Base-by-base conservation (phyloP, 1,140 invertebrate genomes). In the Drosophila repleta region DNA sequence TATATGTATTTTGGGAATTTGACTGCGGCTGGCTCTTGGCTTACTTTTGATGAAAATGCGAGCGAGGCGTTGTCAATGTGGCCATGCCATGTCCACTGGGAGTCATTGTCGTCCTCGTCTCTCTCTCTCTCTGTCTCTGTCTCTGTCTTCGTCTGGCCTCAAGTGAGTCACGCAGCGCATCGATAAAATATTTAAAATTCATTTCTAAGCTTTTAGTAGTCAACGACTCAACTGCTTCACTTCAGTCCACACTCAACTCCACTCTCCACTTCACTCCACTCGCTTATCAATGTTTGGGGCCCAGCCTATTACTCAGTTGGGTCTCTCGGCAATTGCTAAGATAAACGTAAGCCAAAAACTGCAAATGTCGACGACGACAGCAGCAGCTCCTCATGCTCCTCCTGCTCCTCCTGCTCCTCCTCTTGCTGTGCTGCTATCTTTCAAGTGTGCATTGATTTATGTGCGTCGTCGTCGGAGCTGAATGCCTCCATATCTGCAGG, bases 151-250 rank as follows among this genome's bases (percentile, higher is more conserved):
- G 55, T 60, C 35, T 51, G 58, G 64, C 53, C 70, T 71, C 75
- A 78, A 87, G 74, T 85, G 77, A 87, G 83, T 87, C 83, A 87
- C 83, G 83, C 81, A 73, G 75, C 64, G 67, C 73, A 65, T 79
- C 80, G 79, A 88, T 88, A 88, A 88, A 88, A 89, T 88, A 88
- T 88, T 88, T 88, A 88, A 89, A 88, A 88, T 89, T 88, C 83
- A 88, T 89, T 88, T 88, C 79, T 79, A 88, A 79, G 75, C 80
- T 85, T 85, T 85, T 80, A 71, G 77, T 49, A 67, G 53, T 67
- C 55, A 67, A 60, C 63, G 48, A 35, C 32, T 35, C 32, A 35
- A 35, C 32, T 35, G 32, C 32, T 35, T 35, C 32, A 35, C 32
- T 35, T 11, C 32, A 35, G 10, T 35, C 10, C 53, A 62, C 57